Base-by-base conservation (phyloP, 2,797 vertebrate species). In the Labeo calbasu region DNA sequence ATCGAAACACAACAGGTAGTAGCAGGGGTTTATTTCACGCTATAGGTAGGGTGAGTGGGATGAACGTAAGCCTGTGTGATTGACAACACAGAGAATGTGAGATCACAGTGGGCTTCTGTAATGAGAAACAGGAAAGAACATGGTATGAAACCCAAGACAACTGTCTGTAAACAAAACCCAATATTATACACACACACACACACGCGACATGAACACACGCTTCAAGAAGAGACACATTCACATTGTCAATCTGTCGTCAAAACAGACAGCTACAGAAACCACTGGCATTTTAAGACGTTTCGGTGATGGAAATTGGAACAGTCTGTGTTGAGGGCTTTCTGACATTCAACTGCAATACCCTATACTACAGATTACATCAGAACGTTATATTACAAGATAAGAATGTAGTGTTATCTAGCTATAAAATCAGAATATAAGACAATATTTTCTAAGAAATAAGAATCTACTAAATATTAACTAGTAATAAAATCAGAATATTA, bases 91-190 rank as follows among this genome's bases (percentile, higher is more conserved):
- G 50, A 71, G 86, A 71, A 72, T 79, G 32, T 43, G 80, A 81
- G 72, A 83, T 86, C 72, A 75, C 86, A 79, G 83, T 48, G 43
- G 69, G 69, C 28, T 86, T 82, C 77, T 65, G 46, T 70, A 85
- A 87, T 85, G 72, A 88, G 73, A 86, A 61, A 71, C 66, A 51
- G 66, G 36, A 23, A 86, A 82, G 61, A 66, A 71, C 81, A 51
- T 63, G 7, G 63, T 53, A 61, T 21, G 36, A 83, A 73, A 80
- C 28, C 57, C 32, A 10, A 79, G 79, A 76, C 25, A 69, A 68
- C 72, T 15, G 50, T 28, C 63, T 83, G 55, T 46, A 69, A 53
- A 83, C 73, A 79, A 57, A 66, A 14, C 61, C 65, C 40, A 21
- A 55, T 79, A 65, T 76, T 48, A 83, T 59, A 80, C 80, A 48